These are phyloP conservation scores for Petaurus breviceps DNA, from an alignment of 2,113 vertebrate species.

Conservation along the genomic window DNA sequence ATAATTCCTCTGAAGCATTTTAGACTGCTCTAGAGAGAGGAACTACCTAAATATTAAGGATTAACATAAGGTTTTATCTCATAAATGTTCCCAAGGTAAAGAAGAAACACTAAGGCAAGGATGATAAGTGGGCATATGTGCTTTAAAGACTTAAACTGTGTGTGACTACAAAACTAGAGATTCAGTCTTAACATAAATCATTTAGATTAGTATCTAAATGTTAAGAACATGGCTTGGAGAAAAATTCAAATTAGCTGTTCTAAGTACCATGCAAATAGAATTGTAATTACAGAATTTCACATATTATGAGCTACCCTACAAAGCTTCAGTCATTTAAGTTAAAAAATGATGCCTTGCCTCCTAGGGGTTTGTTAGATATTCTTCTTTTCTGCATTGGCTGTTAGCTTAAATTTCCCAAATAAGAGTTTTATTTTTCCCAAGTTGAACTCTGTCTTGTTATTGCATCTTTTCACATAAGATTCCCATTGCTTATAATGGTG, in stretches of 20 bases:
- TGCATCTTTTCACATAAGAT: not conserved
- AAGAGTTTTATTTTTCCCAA: not conserved
- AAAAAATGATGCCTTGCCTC: not conserved
- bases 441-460: not conserved
- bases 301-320: not conserved
- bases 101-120: not conserved
- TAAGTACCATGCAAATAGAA: not conserved
- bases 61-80: conserved; percentile 6
- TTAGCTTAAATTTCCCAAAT: not conserved
- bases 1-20: conserved; percentile 46
- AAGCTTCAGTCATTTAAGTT: not conserved
- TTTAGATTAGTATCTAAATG: not conserved
- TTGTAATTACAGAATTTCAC: not conserved
- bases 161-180: not conserved
- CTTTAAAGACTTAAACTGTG: conserved; percentile 37
- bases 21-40: conserved; percentile 8
- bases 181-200: not conserved
- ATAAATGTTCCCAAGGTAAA: conserved; percentile 42
- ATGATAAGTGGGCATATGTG: not conserved
- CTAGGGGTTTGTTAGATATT: not conserved
- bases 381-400: not conserved
- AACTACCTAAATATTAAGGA: conserved; percentile 25
- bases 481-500: not conserved
- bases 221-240: conserved; percentile 28
- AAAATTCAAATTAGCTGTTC: conserved; percentile 20